Base-by-base conservation (phyloP, 2,113 vertebrate species). In the Otocyon megalotis region DNA sequence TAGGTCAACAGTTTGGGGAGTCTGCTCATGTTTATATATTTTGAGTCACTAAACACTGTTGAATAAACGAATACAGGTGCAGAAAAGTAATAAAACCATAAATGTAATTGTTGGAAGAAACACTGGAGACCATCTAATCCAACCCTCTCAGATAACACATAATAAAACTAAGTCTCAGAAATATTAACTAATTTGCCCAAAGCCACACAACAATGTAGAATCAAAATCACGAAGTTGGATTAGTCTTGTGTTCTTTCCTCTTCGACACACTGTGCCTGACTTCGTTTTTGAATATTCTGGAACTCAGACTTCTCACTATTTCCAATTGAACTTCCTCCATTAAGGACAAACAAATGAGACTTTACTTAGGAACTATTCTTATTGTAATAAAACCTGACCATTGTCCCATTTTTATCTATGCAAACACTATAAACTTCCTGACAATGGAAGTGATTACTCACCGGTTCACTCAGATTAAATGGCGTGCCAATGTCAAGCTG, bases 381-480 rank as follows among this genome's bases (percentile, higher is more conserved):
- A 67, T 14, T 6, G 12, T 63, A 37, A 94, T 89, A 92, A 97
- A 96, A 87, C 10, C 22, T 58, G 65, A 92, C 50, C 82, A 56
- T 48, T 87, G 80, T 22, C 80, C 19, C 32, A 48, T 67, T 94
- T 83, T 94, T 97, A 96, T 67, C 96, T 90, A 88, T 35, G 71
- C 1, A 95, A 17, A 88, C 56, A 37, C 48, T 92, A n/a, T 65
- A 95, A 96, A 50, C 14, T 63, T 94, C 91, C 85, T 94, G 90
- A 77, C 37, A 94, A 93, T 74, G 56, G 58, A 97, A 98, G 7
- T 1, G 5, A 92, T 98, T 98, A 98, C 98, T 99, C 97, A 98
- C 98, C 0, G 85, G 95, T 91, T 98, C 98, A 90, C 97, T 98
- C 90, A 97, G 84, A 81, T 98, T 98, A 85, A 98, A 97, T 28